A percentile compares a stretch with the other conserved stretches of the same genome.
Evolutionary conservation across 2,797 vertebrate genomes (phyloP).

Genomic region (Sebastes oblongus): DNA sequence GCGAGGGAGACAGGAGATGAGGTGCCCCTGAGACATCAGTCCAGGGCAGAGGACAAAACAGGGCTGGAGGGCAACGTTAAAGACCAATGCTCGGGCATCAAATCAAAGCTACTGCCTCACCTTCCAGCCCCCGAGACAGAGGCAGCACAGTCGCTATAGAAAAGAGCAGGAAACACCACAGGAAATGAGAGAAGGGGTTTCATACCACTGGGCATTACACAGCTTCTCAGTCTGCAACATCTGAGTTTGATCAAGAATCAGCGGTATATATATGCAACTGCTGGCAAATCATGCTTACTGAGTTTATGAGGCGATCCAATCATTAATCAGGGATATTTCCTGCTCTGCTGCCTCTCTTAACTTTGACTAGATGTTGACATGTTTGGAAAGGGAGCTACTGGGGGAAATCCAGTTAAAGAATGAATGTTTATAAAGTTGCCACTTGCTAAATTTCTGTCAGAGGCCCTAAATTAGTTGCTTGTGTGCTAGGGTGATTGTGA

Average conservation of each 20-base stretch:
- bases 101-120: slow-evolving; percentile 66
- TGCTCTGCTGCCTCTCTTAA: slow-evolving; percentile 39
- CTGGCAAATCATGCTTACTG: slow-evolving; percentile 31
- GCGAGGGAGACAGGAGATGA: slow-evolving; percentile 63
- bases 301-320: slow-evolving; percentile 43
- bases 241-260: slow-evolving; percentile 64
- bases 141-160: slow-evolving; percentile 28
- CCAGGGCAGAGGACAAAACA: slow-evolving; percentile 28
- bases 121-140: slow-evolving; percentile 47
- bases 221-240: slow-evolving; percentile 51
- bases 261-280: slow-evolving; percentile 27
- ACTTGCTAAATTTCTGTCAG: slow-evolving; percentile 18
- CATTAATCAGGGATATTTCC: slow-evolving; percentile 68
- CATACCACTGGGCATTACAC: slow-evolving; percentile 13
- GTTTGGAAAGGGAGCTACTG: slow-evolving; percentile 19
- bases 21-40: slow-evolving; percentile 67
- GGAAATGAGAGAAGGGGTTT: slow-evolving; percentile 67
- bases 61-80: slow-evolving; percentile 60
- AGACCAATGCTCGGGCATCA: slow-evolving; percentile 56
- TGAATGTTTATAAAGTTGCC: slow-evolving; percentile 39
- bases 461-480: slow-evolving; percentile 31
- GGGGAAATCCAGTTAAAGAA: slow-evolving; percentile 11
- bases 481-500: slow-evolving; percentile 15
- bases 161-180: slow-evolving; percentile 59
- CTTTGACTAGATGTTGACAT: slow-evolving; percentile 28